Evolutionary conservation across 92 coral and sea anemone genomes (phyloP).

Genomic region (Diadumene lineata): DNA sequence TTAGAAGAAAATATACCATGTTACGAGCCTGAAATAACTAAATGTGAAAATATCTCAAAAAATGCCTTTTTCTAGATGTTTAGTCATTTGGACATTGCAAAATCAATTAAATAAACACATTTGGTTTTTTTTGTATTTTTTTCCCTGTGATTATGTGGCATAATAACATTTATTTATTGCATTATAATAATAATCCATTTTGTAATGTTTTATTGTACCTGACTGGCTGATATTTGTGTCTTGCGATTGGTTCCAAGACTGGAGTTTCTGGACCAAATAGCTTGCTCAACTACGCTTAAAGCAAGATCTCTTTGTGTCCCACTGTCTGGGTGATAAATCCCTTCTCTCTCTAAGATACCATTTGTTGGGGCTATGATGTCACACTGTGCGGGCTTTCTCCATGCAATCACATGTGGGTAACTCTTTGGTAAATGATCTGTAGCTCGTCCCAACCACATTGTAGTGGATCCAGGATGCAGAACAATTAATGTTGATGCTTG

Average conservation of each 20-base stretch:
- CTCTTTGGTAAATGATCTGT: constrained; percentile 94
- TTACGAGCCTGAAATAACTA: too few relatives aligned
- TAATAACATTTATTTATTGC: too few relatives aligned
- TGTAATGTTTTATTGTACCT: constrained; percentile 8
- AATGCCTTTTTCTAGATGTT: too few relatives aligned
- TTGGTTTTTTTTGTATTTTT: too few relatives aligned
- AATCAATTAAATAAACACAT: too few relatives aligned
- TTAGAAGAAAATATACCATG: too few relatives aligned
- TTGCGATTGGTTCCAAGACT: constrained; percentile 59
- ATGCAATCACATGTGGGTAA: constrained; percentile 92
- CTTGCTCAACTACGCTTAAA: constrained; percentile 96
- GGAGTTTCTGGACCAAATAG: constrained; percentile 88
- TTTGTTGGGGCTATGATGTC: constrained; percentile 43
- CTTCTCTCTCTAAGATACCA: constrained; percentile 72
- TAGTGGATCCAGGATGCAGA: constrained; percentile 97
- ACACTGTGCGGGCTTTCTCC: constrained; percentile 68
- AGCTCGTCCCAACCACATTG: constrained; percentile 96
- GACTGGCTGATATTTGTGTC: constrained; percentile 26
- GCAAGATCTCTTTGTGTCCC: constrained; percentile 94
- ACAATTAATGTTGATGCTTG: constrained; percentile 91
- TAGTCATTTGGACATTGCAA: too few relatives aligned
- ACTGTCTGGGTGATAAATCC: constrained; percentile 86
- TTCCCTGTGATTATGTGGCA: too few relatives aligned
- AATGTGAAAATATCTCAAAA: too few relatives aligned
- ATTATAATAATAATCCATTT: background rate